Evolutionary conservation across 2,888 invertebrate genomes (phyloP).

Genomic region (Boloria euphrosyne): DNA sequence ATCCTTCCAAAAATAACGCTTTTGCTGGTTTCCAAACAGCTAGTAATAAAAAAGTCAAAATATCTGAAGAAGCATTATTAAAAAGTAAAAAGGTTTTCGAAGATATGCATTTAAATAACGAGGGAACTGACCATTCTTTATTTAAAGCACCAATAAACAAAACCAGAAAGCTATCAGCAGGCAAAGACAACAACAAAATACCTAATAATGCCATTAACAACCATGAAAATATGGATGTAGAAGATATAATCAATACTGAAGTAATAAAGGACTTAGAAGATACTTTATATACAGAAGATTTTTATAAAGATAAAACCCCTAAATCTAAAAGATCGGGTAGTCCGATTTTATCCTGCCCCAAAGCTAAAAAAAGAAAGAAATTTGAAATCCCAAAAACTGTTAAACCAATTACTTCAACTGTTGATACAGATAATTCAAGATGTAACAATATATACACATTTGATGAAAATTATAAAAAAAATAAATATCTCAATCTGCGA

Average conservation of each 20-base stretch:
- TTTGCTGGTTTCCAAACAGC: constrained; percentile 55
- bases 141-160: constrained; percentile 2
- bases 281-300: constrained; percentile 64
- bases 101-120: constrained; percentile 42
- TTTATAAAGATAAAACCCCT: constrained; percentile 49
- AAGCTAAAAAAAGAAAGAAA: constrained; percentile 59
- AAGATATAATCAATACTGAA: constrained; percentile 62
- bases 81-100: constrained; percentile 59
- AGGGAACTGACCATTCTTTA: not conserved
- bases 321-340: constrained; percentile 63
- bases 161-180: not conserved
- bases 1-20: not conserved
- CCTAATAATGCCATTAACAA: constrained; percentile 10
- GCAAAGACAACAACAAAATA: not conserved
- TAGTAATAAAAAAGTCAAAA: constrained; percentile 52
- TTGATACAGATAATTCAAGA: constrained; percentile 10
- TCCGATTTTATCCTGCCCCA: constrained; percentile 69
- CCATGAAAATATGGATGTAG: constrained; percentile 19
- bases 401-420: constrained; percentile 38
- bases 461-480: constrained; percentile 59
- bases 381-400: constrained; percentile 61
- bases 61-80: constrained; percentile 57
- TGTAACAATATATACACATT: constrained; percentile 42
- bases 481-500: constrained; percentile 52
- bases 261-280: constrained; percentile 65